Evolutionary conservation across 1,140 invertebrate species (phyloP).

Genomic region (Penaeus indicus): DNA sequence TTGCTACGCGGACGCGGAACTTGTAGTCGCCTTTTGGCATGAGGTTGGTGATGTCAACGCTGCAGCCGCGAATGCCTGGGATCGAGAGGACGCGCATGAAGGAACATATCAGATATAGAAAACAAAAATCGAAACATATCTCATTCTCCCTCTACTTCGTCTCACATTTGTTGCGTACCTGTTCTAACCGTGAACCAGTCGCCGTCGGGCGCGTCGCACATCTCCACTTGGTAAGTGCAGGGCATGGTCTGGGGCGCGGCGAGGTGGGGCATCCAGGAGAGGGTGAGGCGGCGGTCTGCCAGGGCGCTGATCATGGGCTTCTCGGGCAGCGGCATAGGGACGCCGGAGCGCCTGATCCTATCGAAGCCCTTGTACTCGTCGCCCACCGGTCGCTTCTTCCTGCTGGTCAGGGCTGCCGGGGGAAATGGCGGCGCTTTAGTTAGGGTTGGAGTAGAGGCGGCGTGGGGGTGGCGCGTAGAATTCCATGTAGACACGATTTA

Average conservation of each 20-base stretch:
- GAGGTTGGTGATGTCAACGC: constrained; percentile 85
- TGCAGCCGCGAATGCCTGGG: constrained; percentile 81
- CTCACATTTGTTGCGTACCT: constrained; percentile 69
- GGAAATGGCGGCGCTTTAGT: not conserved
- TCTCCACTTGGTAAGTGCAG: constrained; percentile 94
- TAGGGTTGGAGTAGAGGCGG: not conserved
- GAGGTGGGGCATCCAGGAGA: constrained; percentile 93
- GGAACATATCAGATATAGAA: not conserved
- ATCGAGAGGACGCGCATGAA: not conserved
- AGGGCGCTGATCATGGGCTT: constrained; percentile 90
- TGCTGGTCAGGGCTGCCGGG: constrained; percentile 73
- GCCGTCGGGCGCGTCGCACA: constrained; percentile 88
- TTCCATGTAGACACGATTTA: too few species aligned
- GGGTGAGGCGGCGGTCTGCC: constrained; percentile 84
- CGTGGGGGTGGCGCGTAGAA: not conserved
- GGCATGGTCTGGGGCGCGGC: constrained; percentile 83
- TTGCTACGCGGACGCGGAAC: constrained; percentile 94
- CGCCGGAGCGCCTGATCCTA: constrained; percentile 83
- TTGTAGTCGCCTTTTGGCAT: constrained; percentile 91
- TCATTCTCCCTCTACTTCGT: too few species aligned
- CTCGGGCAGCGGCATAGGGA: constrained; percentile 86
- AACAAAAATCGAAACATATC: constrained; percentile 20
- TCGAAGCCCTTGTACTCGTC: constrained; percentile 89
- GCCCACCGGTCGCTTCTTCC: constrained; percentile 76
- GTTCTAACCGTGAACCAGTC: constrained; percentile 88